Evolutionary conservation across 2,888 invertebrate species (phyloP), one percentile per base, ranked within the genome.

Genomic region (Tribolium freemani): DNA sequence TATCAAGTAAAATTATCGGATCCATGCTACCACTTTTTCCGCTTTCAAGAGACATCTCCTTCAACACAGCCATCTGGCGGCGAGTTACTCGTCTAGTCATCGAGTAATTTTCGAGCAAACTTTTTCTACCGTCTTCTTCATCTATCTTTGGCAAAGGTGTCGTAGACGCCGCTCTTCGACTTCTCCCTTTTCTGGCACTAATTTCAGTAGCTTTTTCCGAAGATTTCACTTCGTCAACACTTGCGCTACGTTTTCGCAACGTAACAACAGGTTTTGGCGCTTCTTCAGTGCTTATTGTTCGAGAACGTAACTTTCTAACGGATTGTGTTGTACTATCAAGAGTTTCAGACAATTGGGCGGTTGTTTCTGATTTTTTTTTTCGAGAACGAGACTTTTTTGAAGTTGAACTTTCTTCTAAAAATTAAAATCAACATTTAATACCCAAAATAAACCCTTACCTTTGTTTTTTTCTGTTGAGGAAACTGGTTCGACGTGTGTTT

Each of bases 21-120:
- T 50, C 50, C 9, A 63, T 16, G 11, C 3, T 13, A 21, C 21
- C 51, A 10, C 6, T 53, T 26, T 46, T 61, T 46, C 0, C 13
- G 21, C n/a, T 48, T 16, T 46, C 50, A 26, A 11, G 4, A 20
- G 21, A 8, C 6, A 61, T 58, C 5, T 70, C 69, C 60, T 76
- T 70, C 11, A 64, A 54, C 5, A 53, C 10, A 3, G 84, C 81
- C 67, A 87, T 87, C 74, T 90, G 90, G 54, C 86, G 81, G 1
- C 90, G 87, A 0, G 90, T 90, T 63, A 90, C 69, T 74, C 90
- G 72, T 67, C 83, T 77, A 0, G 79, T 77, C 71, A 10, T 38
- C 3, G 79, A 73, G 69, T 82, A 82, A 26, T 63, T 74, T 54
- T 81, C 76, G 5, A 75, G 48, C n/a, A 44, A 60, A 58, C 74